Evolutionary conservation across 2,113 vertebrate species (phyloP).

Genomic region (Thalassoma bifasciatum): DNA sequence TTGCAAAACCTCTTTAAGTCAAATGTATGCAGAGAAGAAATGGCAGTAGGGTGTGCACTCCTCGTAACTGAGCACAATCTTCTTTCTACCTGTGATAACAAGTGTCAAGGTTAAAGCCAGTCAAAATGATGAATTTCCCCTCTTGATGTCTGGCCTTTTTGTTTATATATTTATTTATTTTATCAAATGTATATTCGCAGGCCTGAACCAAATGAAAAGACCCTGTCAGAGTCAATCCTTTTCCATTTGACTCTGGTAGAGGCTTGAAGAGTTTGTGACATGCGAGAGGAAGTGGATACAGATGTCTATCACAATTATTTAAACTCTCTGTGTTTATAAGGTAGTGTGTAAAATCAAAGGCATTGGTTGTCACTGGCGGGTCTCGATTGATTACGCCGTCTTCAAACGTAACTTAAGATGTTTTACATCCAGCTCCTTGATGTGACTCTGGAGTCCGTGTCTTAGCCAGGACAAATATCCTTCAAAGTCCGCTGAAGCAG

Average conservation of each 20-base stretch:
- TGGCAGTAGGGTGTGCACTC: neutral
- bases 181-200: slow-evolving; percentile 21
- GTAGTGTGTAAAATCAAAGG: slow-evolving; percentile 49
- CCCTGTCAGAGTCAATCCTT: slow-evolving; percentile 13
- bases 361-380: neutral
- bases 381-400: slow-evolving; percentile 26
- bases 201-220: slow-evolving; percentile 30
- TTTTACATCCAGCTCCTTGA: slow-evolving; percentile 46
- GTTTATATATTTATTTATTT: no score
- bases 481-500: slow-evolving; percentile 39
- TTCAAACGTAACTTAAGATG: slow-evolving; percentile 33
- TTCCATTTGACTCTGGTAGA: slow-evolving; percentile 33
- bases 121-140: slow-evolving; percentile 44
- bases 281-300: slow-evolving; percentile 15
- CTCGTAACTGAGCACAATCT: neutral
- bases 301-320: slow-evolving; percentile 38
- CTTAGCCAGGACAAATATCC: slow-evolving; percentile 47
- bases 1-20: neutral
- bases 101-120: slow-evolving; percentile 21
- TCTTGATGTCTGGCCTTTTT: slow-evolving; percentile 12
- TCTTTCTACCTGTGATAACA: slow-evolving; percentile 20
- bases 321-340: slow-evolving; percentile 6
- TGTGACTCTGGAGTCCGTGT: slow-evolving; percentile 12
- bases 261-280: slow-evolving; percentile 18
- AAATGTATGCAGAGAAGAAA: neutral